phyloP scores from a whole-genome alignment of 1,140 invertebrate genomes.

The Caerostris darwini region DNA sequence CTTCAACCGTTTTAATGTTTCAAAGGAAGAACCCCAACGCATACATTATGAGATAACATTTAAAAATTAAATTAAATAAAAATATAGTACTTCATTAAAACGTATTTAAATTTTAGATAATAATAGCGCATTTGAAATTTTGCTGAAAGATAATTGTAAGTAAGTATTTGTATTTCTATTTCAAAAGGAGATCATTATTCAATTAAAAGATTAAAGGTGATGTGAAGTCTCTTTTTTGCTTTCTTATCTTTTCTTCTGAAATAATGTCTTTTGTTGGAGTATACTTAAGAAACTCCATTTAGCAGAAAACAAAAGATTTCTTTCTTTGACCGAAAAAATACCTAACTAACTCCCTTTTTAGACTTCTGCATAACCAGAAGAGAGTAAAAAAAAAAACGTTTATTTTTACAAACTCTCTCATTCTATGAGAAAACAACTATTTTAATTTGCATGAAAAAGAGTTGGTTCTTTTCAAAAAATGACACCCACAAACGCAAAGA shows the following conservation, averaged over 20 bases:
- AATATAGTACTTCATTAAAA: too few relatives aligned
- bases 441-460: constrained; percentile 20
- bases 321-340: neutral
- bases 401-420: neutral
- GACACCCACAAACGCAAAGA: neutral
- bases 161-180: neutral
- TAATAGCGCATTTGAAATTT: too few relatives aligned
- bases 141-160: too few relatives aligned
- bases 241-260: neutral
- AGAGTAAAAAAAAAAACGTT: neutral
- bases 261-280: neutral
- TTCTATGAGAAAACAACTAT: neutral
- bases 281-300: neutral
- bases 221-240: neutral
- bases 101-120: too few relatives aligned
- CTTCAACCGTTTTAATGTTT: too few relatives aligned
- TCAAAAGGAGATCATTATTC: neutral
- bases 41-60: too few relatives aligned
- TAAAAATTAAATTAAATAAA: too few relatives aligned
- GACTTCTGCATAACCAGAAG: neutral
- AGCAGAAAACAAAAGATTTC: neutral
- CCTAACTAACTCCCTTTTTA: neutral
- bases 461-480: neutral
- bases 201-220: constrained; percentile 5
- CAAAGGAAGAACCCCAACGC: too few relatives aligned